A percentile compares a stretch with the other conserved stretches of the same genome.
These are phyloP conservation scores for Piliocolobus tephrosceles DNA, from an alignment of 2,113 vertebrate genomes.

Conservation along the genomic window DNA sequence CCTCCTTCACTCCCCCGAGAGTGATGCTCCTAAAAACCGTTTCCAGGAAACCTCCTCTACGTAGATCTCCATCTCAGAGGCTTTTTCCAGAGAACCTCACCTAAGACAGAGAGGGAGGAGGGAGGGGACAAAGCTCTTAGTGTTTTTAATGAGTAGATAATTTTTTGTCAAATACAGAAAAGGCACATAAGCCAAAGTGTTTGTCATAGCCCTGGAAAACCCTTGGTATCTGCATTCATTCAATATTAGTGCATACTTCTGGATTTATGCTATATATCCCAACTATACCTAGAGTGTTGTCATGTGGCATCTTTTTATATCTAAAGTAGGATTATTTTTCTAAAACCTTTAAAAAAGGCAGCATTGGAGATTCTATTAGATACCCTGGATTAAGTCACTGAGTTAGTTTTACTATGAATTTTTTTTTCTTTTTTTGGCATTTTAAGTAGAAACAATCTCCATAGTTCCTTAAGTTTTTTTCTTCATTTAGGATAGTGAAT, in stretches of 20 bases:
- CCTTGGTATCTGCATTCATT: neutral
- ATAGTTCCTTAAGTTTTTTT: neutral
- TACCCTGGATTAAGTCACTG: neutral
- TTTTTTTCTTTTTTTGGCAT: neutral
- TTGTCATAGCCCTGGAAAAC: neutral
- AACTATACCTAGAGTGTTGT: neutral
- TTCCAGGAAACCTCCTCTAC: neutral
- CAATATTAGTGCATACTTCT: neutral
- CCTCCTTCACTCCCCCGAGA: neutral
- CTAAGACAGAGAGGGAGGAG: neutral
- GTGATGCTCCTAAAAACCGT: neutral
- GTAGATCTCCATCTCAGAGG: neutral
- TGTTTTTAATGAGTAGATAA: neutral
- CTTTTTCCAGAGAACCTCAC: neutral
- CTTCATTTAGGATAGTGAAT: neutral
- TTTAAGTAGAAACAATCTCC: conserved; percentile 2
- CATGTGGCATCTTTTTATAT: neutral
- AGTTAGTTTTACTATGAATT: neutral
- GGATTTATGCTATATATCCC: neutral
- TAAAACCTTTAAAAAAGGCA: neutral
- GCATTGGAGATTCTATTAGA: neutral
- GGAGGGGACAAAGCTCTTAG: neutral
- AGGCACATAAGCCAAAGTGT: neutral
- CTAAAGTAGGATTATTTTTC: neutral
- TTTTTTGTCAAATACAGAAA: neutral